Percentiles rank a stretch among this genome's conserved stretches.
Conservation (phyloP, 1,140 invertebrate genomes). For the roundworm (Caenorhabditis elegans) region WBcel235 BX284603.4:9549501-9550000, state of each 20-base stretch:
- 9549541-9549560: neutral
- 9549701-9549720: neutral
- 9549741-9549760: conserved; percentile 1
- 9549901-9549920: too few species aligned
- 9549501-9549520: neutral
- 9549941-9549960: too few species aligned
- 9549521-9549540: neutral
- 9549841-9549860: too few species aligned
- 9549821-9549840: too few species aligned
- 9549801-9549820: neutral
- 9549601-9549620: neutral
- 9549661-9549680: conserved; percentile 97
- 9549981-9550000: too few species aligned
- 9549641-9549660: conserved; percentile 88
- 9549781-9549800: neutral
- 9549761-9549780: neutral
- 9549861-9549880: too few species aligned
- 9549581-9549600: neutral
- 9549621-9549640: conserved; percentile 3
- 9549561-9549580: conserved; percentile 48
- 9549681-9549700: conserved; percentile 73
- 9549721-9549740: neutral
- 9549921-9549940: too few species aligned
- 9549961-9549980: too few species aligned
- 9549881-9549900: too few species aligned